phyloP scores from a whole-genome alignment of 2,113 vertebrate genomes.

The Etheostoma spectabile region DNA sequence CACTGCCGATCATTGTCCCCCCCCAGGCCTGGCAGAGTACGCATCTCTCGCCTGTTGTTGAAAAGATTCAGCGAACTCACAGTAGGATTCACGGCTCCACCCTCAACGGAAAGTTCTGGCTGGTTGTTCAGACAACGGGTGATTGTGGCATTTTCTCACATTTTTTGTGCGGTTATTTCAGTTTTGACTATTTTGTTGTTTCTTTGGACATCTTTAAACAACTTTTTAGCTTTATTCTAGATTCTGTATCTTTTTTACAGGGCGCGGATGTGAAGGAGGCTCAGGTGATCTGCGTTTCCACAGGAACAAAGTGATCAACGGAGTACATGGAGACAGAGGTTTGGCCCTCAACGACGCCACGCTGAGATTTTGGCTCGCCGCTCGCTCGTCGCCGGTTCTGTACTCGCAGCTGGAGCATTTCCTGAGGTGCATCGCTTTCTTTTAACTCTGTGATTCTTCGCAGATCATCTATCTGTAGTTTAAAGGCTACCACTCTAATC shows the following conservation, averaged over 20 bases:
- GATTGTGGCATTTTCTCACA: neutral
- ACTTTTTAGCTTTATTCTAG: too few relatives aligned
- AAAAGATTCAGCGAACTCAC: conserved; percentile 96
- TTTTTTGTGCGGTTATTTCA: too few relatives aligned
- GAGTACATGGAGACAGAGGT: conserved; percentile 94
- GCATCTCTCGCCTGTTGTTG: conserved; percentile 92
- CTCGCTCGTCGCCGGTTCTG: conserved; percentile 92
- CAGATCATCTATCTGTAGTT: neutral
- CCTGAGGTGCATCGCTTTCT: conserved; percentile 82
- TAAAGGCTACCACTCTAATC: neutral
- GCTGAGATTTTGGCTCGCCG: conserved; percentile 94
- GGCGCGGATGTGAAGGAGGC: conserved; percentile 94
- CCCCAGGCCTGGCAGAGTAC: conserved; percentile 91
- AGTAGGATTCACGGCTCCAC: conserved; percentile 94
- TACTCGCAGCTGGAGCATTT: conserved; percentile 92
- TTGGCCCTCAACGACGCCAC: conserved; percentile 94
- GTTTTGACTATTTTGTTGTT: too few relatives aligned
- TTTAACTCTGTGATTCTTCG: too few relatives aligned
- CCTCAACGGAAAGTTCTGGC: conserved; percentile 96
- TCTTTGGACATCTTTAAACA: too few relatives aligned
- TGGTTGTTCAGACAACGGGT: conserved; percentile 98
- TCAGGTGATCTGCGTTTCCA: conserved; percentile 93
- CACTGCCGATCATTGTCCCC: too few relatives aligned
- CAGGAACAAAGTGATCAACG: conserved; percentile 95
- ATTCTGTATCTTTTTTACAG: conserved; percentile 68